phyloP scores from a whole-genome alignment of 2,113 vertebrate species.

The Irena cyanogastra region DNA sequence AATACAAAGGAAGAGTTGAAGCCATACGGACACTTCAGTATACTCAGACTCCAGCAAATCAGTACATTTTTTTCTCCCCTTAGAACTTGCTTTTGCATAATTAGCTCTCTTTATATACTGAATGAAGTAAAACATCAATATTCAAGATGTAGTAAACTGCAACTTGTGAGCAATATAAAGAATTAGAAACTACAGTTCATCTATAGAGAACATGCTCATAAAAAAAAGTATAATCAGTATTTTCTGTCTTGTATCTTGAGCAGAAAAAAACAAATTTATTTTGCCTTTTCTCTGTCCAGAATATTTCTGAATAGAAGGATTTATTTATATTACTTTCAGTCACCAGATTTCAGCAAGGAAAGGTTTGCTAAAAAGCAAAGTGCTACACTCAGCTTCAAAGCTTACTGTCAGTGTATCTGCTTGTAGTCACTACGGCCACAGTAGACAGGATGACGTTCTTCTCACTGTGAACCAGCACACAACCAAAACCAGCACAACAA shows the following conservation, averaged over 20 bases:
- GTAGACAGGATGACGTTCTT: not conserved
- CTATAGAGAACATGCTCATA: not conserved
- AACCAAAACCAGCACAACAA: not conserved
- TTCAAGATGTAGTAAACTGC: not conserved
- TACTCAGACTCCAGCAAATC: constrained; percentile 3
- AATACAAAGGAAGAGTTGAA: constrained; percentile 63
- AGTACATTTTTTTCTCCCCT: not conserved
- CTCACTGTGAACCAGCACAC: not conserved
- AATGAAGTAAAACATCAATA: constrained; percentile 54
- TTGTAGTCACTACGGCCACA: not conserved
- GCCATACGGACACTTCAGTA: not conserved
- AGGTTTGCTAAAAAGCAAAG: not conserved
- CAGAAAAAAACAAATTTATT: not conserved
- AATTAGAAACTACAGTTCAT: not conserved
- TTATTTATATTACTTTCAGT: not conserved
- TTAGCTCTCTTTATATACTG: constrained; percentile 57
- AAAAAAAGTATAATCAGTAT: not conserved
- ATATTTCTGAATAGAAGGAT: not conserved
- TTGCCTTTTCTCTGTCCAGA: not conserved
- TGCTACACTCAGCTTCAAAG: not conserved
- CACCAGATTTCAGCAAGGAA: not conserved
- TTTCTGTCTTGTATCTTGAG: not conserved
- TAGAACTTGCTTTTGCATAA: constrained; percentile 54
- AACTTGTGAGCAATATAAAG: not conserved
- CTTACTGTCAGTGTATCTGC: not conserved